Base-by-base conservation (phyloP, 2,113 vertebrate genomes). In the Gambusia affinis region DNA sequence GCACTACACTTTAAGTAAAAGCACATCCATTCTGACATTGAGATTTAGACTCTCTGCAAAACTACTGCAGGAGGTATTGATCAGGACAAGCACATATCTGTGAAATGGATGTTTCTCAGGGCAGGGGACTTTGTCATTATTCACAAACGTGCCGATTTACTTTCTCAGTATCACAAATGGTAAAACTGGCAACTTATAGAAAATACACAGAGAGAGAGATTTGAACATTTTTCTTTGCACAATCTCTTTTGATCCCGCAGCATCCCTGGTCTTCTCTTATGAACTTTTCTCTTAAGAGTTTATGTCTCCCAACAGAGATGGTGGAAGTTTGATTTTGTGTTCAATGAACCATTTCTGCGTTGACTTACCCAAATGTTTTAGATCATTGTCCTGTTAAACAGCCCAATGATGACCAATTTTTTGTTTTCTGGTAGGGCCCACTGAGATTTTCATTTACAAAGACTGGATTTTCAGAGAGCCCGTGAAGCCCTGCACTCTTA, bases 21-120 rank as follows among this genome's bases (percentile, higher is more conserved):
- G 70, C 28, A 28, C 77, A 76, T 85, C 73, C 51, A 83, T 71
- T 79, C 17, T 78, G 75, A 80, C 86, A 76, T n/a, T 60, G 35
- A 83, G 70, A 76, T 82, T 74, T 70, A 54, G 47, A 72, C 51
- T 79, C 31, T 31, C 60, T 44, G 69, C 4, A 24, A 70, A 80
- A 78, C 83, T 44, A 77, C 72, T 76, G 61, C 54, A 57, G 65
- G 17, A 57, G 2, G n/a, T 83, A 87, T 81, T 61, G 78, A 87
- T 84, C 31, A 60, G 39, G 57, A 70, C 33, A 60, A 69, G 75
- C 22, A 30, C 12, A 61, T 71, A 75, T 60, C n/a, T 69, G 28
- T 61, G 24, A 2, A 66, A 37, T 47, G 3, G 35, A 2, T 44
- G 17, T 76, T 63, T 12, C 42, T 69, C 71, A 63, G 72, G 51